Percentiles rank a stretch among this genome's conserved stretches.
Conservation (phyloP, 2,113 vertebrate genomes). For the Ondatra zibethicus region DNA sequence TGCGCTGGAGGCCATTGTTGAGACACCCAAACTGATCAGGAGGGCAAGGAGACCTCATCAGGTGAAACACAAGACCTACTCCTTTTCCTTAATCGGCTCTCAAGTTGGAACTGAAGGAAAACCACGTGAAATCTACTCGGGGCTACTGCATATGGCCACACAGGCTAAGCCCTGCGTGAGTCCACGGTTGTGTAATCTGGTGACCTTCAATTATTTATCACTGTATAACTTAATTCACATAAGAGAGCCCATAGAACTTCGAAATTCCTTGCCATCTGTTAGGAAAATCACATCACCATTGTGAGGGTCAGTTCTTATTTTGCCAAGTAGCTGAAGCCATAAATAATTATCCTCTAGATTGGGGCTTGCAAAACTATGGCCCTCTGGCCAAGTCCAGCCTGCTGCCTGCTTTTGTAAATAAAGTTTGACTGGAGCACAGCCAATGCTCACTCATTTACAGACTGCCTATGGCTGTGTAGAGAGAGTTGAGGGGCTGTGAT, state of each 20-base stretch:
- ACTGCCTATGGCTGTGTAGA: conserved; percentile 12
- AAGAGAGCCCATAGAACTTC: conserved; percentile 43
- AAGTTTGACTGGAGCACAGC: conserved; percentile 67
- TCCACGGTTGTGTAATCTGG: conserved; percentile 9
- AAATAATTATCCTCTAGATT: conserved; percentile 51
- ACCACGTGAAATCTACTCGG: background rate
- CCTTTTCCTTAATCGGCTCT: conserved; percentile 30
- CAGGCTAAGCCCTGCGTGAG: background rate
- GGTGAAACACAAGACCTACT: background rate
- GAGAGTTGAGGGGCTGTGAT: background rate
- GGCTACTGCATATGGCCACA: conserved; percentile 12
- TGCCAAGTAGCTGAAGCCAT: conserved; percentile 55
- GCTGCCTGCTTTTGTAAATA: conserved; percentile 62
- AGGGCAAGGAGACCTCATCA: background rate
- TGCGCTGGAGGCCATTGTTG: background rate
- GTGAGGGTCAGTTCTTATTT: conserved; percentile 17
- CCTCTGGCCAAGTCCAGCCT: conserved; percentile 34
- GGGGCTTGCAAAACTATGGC: background rate
- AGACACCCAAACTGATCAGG: background rate
- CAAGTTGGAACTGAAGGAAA: conserved; percentile 15
- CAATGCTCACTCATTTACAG: conserved; percentile 20
- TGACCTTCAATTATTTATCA: conserved; percentile 60
- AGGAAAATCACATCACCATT: background rate
- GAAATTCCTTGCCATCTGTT: conserved; percentile 47
- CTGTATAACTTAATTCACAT: conserved; percentile 49